A percentile compares a stretch with the other conserved stretches of the same genome.
These are phyloP conservation scores for Coturnix japonica DNA, from an alignment of 2,113 vertebrate species.

Conservation along the genomic window DNA sequence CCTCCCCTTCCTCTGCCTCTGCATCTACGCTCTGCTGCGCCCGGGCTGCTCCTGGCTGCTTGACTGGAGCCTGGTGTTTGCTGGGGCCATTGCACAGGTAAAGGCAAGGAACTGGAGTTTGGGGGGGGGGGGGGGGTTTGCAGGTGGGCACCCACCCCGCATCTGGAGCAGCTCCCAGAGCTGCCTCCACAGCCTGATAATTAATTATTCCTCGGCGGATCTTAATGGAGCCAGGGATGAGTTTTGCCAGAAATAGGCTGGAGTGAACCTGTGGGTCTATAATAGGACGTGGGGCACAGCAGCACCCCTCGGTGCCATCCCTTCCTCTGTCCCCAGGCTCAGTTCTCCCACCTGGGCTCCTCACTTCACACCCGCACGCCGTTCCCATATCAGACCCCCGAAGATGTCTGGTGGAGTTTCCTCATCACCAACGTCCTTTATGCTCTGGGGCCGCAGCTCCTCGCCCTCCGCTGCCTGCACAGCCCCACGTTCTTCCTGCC, in stretches of 20 bases:
- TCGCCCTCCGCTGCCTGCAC: conserved; percentile 80
- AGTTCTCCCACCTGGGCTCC: conserved; percentile 87
- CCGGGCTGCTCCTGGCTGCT: conserved; percentile 90
- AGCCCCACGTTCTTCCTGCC: conserved; percentile 83
- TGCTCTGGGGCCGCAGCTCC: conserved; percentile 76
- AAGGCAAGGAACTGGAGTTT: not conserved
- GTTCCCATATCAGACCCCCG: conserved; percentile 84
- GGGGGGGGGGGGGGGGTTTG: no score
- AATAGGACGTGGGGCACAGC: not conserved
- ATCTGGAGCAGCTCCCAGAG: not conserved
- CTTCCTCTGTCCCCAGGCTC: conserved; percentile 76
- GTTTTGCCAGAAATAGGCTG: not conserved
- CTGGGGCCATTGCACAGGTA: conserved; percentile 90
- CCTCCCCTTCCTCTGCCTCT: conserved; percentile 83
- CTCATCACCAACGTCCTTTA: conserved; percentile 81
- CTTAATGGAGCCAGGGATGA: not conserved
- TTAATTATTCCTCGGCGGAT: not conserved
- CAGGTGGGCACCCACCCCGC: fast-evolving
- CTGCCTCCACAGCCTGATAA: not conserved
- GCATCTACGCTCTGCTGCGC: conserved; percentile 81
- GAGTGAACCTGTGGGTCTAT: not conserved
- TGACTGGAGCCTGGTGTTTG: conserved; percentile 85
- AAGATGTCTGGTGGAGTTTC: conserved; percentile 75
- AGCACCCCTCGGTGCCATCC: not conserved
- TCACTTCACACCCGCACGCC: conserved; percentile 85